Conservation (phyloP, 1,140 invertebrate genomes). For the Cotesia typhae region DNA sequence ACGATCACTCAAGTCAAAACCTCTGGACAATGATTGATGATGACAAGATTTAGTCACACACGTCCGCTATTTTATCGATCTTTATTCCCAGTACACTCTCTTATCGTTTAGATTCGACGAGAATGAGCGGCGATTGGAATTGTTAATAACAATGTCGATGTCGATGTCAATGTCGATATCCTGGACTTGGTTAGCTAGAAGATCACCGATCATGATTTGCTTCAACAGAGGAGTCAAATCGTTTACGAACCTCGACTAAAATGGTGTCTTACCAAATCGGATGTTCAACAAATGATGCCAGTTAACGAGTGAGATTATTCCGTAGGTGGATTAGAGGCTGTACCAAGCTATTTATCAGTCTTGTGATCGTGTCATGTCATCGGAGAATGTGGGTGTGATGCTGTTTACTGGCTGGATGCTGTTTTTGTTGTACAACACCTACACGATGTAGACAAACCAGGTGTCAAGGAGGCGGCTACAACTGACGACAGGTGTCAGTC, state of each 20-base stretch:
- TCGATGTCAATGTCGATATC: too few relatives aligned
- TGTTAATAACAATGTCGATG: too few relatives aligned
- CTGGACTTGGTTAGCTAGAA: too few relatives aligned
- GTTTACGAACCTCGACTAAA: too few relatives aligned
- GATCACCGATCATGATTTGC: too few relatives aligned
- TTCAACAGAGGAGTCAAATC: too few relatives aligned
- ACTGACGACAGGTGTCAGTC: constrained; percentile 41
- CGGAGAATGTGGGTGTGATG: constrained; percentile 63
- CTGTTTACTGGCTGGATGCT: too few relatives aligned
- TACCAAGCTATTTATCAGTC: constrained; percentile 49
- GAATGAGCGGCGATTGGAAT: too few relatives aligned
- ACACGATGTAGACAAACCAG: constrained; percentile 36
- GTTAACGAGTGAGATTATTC: constrained; percentile 3
- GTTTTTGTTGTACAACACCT: constrained; percentile 36
- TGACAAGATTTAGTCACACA: constrained; percentile 17
- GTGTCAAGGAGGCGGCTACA: constrained; percentile 56
- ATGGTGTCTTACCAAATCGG: too few relatives aligned
- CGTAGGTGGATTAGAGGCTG: constrained; percentile 37
- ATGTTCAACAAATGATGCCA: not conserved
- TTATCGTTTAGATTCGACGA: not conserved
- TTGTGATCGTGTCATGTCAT: constrained; percentile 60
- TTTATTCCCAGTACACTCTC: constrained; percentile 2
- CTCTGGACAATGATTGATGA: constrained; percentile 35
- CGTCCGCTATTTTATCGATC: constrained; percentile 32
- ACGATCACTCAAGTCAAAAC: constrained; percentile 26